These are phyloP conservation scores for Hyperoplus immaculatus DNA, from an alignment of 2,797 vertebrate species.

Conservation along the genomic window DNA sequence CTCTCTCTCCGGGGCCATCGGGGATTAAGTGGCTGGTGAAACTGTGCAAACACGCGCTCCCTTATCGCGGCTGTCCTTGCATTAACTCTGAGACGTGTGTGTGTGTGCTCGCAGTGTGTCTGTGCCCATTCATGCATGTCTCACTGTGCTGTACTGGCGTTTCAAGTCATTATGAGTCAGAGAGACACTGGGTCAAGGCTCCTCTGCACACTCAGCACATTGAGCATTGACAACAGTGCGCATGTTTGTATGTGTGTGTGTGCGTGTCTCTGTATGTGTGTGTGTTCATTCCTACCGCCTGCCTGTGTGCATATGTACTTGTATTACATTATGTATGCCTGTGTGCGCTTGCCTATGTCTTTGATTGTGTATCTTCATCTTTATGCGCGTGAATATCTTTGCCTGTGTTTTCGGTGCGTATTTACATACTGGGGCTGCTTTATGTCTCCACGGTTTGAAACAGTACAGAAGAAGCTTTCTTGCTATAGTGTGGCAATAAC, in stretches of 20 bases:
- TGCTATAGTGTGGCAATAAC: slow-evolving; percentile 54
- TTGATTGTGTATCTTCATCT: slow-evolving; percentile 47
- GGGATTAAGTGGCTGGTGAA: slow-evolving; percentile 74
- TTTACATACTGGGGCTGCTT: slow-evolving; percentile 42
- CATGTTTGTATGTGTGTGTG: slow-evolving; percentile 30
- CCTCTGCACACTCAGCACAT: slow-evolving; percentile 74
- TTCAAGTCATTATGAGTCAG: slow-evolving; percentile 71
- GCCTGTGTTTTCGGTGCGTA: slow-evolving; percentile 21
- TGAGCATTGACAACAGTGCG: slow-evolving; percentile 23
- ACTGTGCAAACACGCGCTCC: slow-evolving; percentile 49
- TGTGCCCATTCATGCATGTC: slow-evolving; percentile 42
- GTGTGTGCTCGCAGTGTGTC: background rate
- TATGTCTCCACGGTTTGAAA: slow-evolving; percentile 42
- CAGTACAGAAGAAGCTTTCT: slow-evolving; percentile 22
- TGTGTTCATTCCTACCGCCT: background rate
- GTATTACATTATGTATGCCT: slow-evolving; percentile 54
- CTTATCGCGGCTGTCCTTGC: slow-evolving; percentile 62
- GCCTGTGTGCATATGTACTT: slow-evolving; percentile 35
- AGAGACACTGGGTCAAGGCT: slow-evolving; percentile 65
- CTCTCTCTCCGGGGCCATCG: slow-evolving; percentile 9
- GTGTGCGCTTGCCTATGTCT: slow-evolving; percentile 11
- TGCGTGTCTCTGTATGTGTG: slow-evolving; percentile 15
- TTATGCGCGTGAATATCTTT: slow-evolving; percentile 37
- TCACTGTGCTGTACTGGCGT: slow-evolving; percentile 51
- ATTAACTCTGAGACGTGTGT: slow-evolving; percentile 34